These are phyloP conservation scores for Panthera leo DNA, from an alignment of 2,113 vertebrate species.

Conservation along the genomic window DNA sequence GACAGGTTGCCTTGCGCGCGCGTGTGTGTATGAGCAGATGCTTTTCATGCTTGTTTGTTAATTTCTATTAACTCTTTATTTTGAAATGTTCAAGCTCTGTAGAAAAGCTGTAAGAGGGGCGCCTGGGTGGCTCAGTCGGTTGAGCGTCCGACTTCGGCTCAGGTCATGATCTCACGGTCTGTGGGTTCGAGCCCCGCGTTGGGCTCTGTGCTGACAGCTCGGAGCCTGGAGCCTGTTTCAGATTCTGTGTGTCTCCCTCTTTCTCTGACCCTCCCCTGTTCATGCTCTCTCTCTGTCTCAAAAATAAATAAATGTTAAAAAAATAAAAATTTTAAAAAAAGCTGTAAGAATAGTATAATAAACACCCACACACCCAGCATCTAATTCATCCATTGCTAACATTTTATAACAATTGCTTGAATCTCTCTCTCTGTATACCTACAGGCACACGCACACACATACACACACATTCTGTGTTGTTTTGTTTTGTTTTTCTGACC, in stretches of 20 bases:
- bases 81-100: background rate
- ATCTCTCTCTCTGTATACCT: fast-evolving
- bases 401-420: background rate
- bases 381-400: background rate
- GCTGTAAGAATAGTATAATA: background rate
- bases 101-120: background rate
- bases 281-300: too few relatives aligned
- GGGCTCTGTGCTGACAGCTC: too few relatives aligned
- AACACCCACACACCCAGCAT: background rate
- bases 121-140: too few relatives aligned
- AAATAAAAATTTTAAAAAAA: background rate
- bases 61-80: background rate
- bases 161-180: too few relatives aligned
- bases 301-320: too few relatives aligned
- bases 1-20: background rate
- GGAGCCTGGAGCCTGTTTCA: too few relatives aligned
- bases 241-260: too few relatives aligned
- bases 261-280: too few relatives aligned
- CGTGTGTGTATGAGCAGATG: background rate
- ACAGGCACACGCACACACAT: fast-evolving
- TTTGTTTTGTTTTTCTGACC: background rate
- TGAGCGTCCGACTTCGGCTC: too few relatives aligned
- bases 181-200: too few relatives aligned
- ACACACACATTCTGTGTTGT: background rate
- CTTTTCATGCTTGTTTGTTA: background rate